Evolutionary conservation across 2,797 vertebrate species (phyloP).

Genomic region (Phylloscopus collybita): DNA sequence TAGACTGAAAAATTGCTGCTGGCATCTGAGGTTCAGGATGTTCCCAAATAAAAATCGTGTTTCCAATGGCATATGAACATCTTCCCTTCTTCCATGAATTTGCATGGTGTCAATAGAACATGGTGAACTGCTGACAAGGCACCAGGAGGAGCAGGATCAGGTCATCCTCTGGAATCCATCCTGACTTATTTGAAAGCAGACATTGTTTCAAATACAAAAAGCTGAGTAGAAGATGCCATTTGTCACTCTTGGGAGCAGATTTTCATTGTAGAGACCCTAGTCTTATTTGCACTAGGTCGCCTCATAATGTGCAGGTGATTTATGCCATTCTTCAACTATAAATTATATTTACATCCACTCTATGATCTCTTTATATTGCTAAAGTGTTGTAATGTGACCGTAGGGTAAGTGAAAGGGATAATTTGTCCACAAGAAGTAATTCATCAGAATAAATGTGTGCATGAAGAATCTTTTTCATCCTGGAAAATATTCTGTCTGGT

Average conservation of each 20-base stretch:
- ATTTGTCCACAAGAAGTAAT: neutral
- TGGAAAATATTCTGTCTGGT: neutral
- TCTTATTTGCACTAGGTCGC: neutral
- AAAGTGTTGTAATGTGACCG: neutral
- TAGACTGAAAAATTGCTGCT: neutral
- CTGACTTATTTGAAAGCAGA: neutral
- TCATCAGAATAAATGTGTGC: neutral
- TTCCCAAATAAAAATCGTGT: constrained; percentile 13
- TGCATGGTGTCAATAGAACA: neutral
- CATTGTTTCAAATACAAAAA: neutral
- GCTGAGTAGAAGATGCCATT: neutral
- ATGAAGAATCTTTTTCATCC: neutral
- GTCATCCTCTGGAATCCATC: neutral
- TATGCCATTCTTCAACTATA: neutral
- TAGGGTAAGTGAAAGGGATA: neutral
- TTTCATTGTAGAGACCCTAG: neutral
- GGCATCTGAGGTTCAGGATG: neutral
- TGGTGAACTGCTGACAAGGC: neutral
- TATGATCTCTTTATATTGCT: neutral
- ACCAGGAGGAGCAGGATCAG: neutral
- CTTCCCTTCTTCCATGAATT: neutral
- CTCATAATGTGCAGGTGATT: constrained; percentile 3
- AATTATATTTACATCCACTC: neutral
- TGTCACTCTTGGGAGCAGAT: neutral
- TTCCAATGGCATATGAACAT: neutral